Percentiles rank a stretch among this genome's conserved stretches.
Conservation (phyloP, 2,888 invertebrate genomes). For the Digitonthophagus gazella region DNA sequence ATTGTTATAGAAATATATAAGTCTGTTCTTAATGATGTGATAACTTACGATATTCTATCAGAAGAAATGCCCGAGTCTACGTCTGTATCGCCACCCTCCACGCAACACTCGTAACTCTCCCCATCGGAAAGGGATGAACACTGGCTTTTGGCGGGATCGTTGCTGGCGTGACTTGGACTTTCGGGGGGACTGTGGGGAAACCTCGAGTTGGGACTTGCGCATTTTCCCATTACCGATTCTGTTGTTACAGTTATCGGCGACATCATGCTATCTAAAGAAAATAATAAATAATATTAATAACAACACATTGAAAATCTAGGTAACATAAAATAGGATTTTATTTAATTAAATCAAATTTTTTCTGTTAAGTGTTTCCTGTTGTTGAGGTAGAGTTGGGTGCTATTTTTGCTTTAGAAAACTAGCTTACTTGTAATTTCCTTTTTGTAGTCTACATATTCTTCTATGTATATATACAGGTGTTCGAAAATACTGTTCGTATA, state of each 20-base stretch:
- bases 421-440: no score
- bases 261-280: constrained; percentile 40
- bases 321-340: not conserved
- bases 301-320: not conserved
- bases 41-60: constrained; percentile 38
- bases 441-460: no score
- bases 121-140: constrained; percentile 68
- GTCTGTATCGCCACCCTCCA: constrained; percentile 59
- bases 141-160: constrained; percentile 54
- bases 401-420: no score
- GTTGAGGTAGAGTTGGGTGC: no score
- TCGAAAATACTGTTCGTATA: no score
- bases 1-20: no score
- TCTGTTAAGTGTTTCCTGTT: no score
- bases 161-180: constrained; percentile 37
- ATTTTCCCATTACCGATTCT: constrained; percentile 38
- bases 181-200: constrained; percentile 47
- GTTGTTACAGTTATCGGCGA: constrained; percentile 38
- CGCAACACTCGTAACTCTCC: constrained; percentile 80
- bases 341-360: no score
- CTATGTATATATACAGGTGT: no score
- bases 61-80: constrained; percentile 42
- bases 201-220: constrained; percentile 43
- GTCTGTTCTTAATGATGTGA: no score
- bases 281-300: not conserved